These are phyloP conservation scores for Cheilosia urbana DNA, from an alignment of 2,888 invertebrate genomes.

Conservation along the genomic window DNA sequence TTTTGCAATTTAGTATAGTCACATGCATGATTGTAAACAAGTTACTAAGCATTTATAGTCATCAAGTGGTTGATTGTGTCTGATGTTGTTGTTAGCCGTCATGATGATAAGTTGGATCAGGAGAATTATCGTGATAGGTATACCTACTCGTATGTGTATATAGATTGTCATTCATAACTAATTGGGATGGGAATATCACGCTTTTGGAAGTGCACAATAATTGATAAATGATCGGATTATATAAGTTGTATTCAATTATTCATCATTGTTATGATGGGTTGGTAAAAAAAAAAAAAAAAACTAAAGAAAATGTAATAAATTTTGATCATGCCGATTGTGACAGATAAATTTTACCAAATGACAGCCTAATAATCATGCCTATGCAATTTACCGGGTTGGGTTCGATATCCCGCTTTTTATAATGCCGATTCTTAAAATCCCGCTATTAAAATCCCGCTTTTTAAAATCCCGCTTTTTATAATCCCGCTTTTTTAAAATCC, in stretches of 20 bases:
- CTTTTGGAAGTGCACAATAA: slow-evolving; percentile 24
- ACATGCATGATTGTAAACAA: slow-evolving; percentile 22
- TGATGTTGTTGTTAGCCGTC: slow-evolving; percentile 37
- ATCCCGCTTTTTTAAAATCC: no score
- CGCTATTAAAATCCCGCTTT: no score
- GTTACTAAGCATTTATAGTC: slow-evolving; percentile 28
- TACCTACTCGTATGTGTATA: not conserved
- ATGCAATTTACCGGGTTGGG: no score
- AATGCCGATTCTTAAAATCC: no score
- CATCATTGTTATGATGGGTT: no score
- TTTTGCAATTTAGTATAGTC: slow-evolving; percentile 12
- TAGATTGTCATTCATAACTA: slow-evolving; percentile 1
- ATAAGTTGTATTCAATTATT: not conserved
- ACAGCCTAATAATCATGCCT: no score
- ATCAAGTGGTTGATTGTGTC: slow-evolving; percentile 31
- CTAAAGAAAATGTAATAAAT: no score
- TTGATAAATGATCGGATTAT: slow-evolving; percentile 19
- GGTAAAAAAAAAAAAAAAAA: no score
- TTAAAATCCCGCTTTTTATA: no score
- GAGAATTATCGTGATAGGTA: slow-evolving; percentile 26
- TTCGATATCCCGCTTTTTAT: no score
- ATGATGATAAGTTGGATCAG: slow-evolving; percentile 27
- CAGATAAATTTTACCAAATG: no score
- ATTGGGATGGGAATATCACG: slow-evolving; percentile 10
- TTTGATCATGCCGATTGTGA: no score